These are phyloP conservation scores for Capromys pilorides DNA, from an alignment of 2,797 vertebrate genomes.

Conservation along the genomic window DNA sequence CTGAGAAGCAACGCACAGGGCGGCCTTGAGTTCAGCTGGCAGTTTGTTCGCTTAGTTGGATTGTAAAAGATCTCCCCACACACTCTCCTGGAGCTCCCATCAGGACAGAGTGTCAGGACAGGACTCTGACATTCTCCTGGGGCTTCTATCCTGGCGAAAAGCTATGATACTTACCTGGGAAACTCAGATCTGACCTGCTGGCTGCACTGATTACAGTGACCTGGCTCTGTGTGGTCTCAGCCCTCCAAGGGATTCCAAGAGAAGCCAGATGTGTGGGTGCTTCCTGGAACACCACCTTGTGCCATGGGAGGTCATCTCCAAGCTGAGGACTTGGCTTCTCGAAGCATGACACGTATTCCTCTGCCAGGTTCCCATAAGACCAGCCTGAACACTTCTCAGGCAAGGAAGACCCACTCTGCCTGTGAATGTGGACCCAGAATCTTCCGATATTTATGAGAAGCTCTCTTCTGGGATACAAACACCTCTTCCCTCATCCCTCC, in stretches of 20 bases:
- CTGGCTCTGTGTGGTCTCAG: background rate
- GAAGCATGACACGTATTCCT: background rate
- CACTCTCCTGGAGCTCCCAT: background rate
- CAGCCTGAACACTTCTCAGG: background rate
- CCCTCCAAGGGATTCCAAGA: background rate
- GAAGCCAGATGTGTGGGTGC: background rate
- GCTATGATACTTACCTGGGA: background rate
- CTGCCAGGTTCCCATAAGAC: background rate
- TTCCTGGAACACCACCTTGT: background rate
- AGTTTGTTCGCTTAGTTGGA: background rate
- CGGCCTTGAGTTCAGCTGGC: background rate
- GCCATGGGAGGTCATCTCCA: accelerated
- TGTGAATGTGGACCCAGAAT: accelerated
- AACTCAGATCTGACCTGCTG: background rate
- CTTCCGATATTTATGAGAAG: accelerated
- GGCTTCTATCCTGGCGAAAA: background rate
- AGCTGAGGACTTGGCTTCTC: background rate
- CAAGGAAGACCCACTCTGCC: accelerated
- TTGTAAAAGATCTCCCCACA: background rate
- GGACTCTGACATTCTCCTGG: background rate
- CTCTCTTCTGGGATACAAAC: background rate
- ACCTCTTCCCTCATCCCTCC: accelerated
- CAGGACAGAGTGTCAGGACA: no score
- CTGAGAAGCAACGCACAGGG: accelerated
- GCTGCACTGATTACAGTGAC: no score